phyloP scores from a whole-genome alignment of 2,888 invertebrate genomes.

The Scelioninae gen. 2 region DNA sequence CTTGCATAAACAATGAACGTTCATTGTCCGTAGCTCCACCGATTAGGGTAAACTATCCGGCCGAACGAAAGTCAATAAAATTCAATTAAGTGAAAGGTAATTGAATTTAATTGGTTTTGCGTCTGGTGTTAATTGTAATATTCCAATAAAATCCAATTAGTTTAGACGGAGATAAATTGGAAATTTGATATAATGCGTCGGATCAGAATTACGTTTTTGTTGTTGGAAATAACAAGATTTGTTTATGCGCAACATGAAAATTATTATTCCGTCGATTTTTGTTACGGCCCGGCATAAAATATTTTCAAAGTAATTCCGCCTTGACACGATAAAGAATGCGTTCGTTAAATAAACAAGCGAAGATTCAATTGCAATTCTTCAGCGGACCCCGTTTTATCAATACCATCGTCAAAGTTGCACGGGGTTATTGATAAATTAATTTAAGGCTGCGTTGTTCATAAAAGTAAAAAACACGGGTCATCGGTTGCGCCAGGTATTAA shows the following conservation, averaged over 20 bases:
- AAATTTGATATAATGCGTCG: conserved; percentile 30
- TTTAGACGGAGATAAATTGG: conserved; percentile 30
- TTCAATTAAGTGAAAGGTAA: conserved; percentile 41
- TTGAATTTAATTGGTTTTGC: conserved; percentile 45
- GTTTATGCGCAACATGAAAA: neutral
- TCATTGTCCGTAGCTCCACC: neutral
- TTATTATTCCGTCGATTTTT: neutral
- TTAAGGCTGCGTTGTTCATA: no score
- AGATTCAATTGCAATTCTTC: no score
- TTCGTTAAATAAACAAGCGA: neutral
- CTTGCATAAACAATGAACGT: neutral
- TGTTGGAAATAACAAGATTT: neutral
- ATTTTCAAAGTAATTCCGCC: neutral
- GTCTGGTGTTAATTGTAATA: conserved; percentile 38
- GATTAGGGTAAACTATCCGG: conserved; percentile 7
- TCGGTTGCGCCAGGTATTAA: no score
- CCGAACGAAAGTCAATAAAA: conserved; percentile 35
- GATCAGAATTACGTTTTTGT: neutral
- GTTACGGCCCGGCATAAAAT: neutral
- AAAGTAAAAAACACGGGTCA: no score
- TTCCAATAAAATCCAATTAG: conserved; percentile 35
- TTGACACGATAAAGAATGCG: neutral
- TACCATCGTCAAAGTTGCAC: no score
- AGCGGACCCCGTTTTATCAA: no score
- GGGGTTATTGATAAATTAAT: no score